Evolutionary conservation across 1,140 invertebrate species (phyloP), one percentile per base, ranked within the genome.

Genomic region (Capitella teleta): DNA sequence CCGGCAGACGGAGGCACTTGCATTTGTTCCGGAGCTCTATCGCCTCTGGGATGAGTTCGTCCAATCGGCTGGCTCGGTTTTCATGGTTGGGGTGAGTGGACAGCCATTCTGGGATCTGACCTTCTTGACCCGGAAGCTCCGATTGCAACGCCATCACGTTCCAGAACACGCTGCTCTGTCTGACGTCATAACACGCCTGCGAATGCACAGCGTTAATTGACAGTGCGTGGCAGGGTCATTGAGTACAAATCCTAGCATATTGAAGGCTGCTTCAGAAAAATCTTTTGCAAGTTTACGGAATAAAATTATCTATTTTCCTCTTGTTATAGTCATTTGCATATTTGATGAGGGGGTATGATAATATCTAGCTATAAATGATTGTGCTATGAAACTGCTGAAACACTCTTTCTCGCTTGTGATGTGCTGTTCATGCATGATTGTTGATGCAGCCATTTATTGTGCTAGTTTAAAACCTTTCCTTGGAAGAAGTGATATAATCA

Each of bases 111-210:
- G 65, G 65, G 0, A 67, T 52, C 14, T 46, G 46, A 10, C 61
- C 48, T 5, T 65, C 57, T 6, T 63, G 52, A 10, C 62, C 58
- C 28, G 60, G 42, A 1, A 37, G 41, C 5, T 62, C 48, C 2
- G 68, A 25, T 19, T 67, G 57, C 21, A 70, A 32, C 3, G 52
- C 49, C 77, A 82, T 80, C 52, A 74, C 74, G 28, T 57, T 62
- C 81, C 80, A 83, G 52, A 83, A 77, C 2, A 76, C 72, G 54
- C 72, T 73, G 30, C 76, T 75, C 59, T 80, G 76, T 50, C 81
- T 58, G 0, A 81, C 73, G 67, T 83, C 81, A 62, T 77, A 79
- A 57, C 81, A 83, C 24, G 79, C 78, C 76, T 80, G 25, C 2
- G 6, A 8, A 40, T 14, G 25, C 37, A 40, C 21, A 16, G 19